Base-by-base conservation (phyloP, 2,888 invertebrate species). In the Hirudinaria manillensis region DNA sequence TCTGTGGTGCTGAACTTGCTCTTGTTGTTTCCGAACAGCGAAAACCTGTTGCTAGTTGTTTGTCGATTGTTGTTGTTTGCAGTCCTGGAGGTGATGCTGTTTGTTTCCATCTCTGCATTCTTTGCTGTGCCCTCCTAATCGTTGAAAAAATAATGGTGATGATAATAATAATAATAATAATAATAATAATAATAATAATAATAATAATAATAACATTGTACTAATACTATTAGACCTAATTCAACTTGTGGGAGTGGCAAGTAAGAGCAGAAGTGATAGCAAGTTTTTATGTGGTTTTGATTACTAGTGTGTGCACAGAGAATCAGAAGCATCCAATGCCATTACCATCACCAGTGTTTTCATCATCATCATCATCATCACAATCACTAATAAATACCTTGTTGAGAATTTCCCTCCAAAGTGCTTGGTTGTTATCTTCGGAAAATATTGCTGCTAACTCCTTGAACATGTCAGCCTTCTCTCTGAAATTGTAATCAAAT, bases 391-490 rank as follows among this genome's bases (percentile, higher is more conserved):
- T 16, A 53, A 13, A 53, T 16, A 75, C 78, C 55, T 70, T 76
- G 51, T 61, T 76, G 38, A 77, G 74, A 24, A 76, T 27, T 72
- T 76, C 76, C 29, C 78, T 88, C 83, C 95, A 94, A 21, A 93
- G 92, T 90, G 93, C 92, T 77, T 95, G 92, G 84, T 98, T 98
- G 84, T 98, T 97, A 82, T 98, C 97, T 86, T 96, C 96, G 80
- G 95, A 95, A 85, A 97, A 99, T 81, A 98, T 97, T 80, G 94
- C 90, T 67, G 97, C 94, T 75, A 99, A 88, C 85, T 98, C 97
- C 80, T 93, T 92, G 85, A 94, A 98, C 78, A 95, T 86, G 85
- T 94, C 94, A 81, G 93, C 88, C 87, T 90, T 85, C 53, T 87
- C 86, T 76, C 87, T 87, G 80, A 27, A 80, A 81, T 61, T 6